Evolutionary conservation across 2,888 invertebrate species (phyloP), one percentile per base, ranked within the genome.

Genomic region (Drosophila mimetica): DNA sequence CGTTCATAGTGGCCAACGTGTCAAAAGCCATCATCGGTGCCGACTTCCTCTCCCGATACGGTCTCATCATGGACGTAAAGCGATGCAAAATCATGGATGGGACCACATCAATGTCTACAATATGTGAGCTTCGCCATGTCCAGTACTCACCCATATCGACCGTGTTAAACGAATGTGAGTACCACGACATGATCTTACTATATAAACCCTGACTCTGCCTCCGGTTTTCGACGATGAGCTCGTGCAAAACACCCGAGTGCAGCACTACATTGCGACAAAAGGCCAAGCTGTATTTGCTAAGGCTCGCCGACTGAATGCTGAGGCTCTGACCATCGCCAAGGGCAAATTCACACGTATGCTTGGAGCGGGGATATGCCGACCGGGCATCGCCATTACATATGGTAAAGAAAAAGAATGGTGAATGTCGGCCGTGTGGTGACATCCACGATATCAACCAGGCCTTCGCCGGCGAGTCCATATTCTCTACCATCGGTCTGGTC

Each of bases 401-500:
- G 20, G 20, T 20, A 20, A 20, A 20, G 20, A 20, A 20, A 20
- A 20, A 11, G 11, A 13, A 11, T 32, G 32, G 11, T 4, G 11
- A 13, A 11, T 32, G 32, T 5, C 32, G 11, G 11, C 13, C n/a
- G n/a, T n/a, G 13, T 4, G 13, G 3, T n/a, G 6, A 34, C n/a
- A 5, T 34, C 34, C n/a, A n/a, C 34, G n/a, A n/a, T n/a, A 34
- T 34, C 34, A 37, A 37, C 37, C 37, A 37, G 37, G 37, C 9
- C 16, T 32, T 76, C 25, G 46, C 42, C 18, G 59, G 65, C 20
- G 70, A 59, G 25, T 37, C 58, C 0, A 42, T 74, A 11, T 77
- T 65, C 51, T 44, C 72, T 7, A 74, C 51, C 5, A 59, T 75
- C 2, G 67, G 74, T 41, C 37, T 72, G 28, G 71, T 69, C 39